Evolutionary conservation across 1,140 invertebrate species (phyloP).

Genomic region (Manduca sexta): DNA sequence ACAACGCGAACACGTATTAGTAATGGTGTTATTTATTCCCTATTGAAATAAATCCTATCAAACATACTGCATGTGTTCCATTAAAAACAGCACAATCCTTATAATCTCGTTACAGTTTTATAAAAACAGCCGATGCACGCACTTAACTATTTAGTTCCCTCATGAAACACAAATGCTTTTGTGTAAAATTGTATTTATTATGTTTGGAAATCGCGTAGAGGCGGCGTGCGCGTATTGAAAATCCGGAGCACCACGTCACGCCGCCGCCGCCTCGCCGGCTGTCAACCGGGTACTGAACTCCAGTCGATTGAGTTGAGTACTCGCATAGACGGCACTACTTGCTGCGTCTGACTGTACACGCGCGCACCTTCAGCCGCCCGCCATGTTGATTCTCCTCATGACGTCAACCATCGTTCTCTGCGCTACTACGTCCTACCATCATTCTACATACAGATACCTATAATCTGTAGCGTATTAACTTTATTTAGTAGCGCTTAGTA

Average conservation of each 20-base stretch:
- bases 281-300: conserved; percentile 69
- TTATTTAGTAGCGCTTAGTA: too few relatives aligned
- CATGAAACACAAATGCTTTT: conserved; percentile 30
- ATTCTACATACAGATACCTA: too few relatives aligned
- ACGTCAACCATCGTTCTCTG: conserved; percentile 37
- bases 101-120: conserved; percentile 6
- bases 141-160: conserved; percentile 12
- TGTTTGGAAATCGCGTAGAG: conserved; percentile 64
- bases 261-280: conserved; percentile 68
- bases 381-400: conserved; percentile 52
- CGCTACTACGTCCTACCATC: conserved; percentile 4
- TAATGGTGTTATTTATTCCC: conserved; percentile 21
- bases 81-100: conserved; percentile 12
- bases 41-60: conserved; percentile 38
- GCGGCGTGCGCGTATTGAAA: conserved; percentile 58
- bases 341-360: conserved; percentile 9
- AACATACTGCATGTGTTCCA: conserved; percentile 29
- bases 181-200: conserved; percentile 63
- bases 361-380: conserved; percentile 24
- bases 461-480: too few relatives aligned
- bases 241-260: conserved; percentile 39
- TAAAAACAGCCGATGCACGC: conserved; percentile 8
- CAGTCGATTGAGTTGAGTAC: conserved; percentile 35
- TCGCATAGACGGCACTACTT: conserved; percentile 21
- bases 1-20: neutral